phyloP scores from a whole-genome alignment of 2,888 invertebrate genomes.

The Petrolisthes cinctipes region DNA sequence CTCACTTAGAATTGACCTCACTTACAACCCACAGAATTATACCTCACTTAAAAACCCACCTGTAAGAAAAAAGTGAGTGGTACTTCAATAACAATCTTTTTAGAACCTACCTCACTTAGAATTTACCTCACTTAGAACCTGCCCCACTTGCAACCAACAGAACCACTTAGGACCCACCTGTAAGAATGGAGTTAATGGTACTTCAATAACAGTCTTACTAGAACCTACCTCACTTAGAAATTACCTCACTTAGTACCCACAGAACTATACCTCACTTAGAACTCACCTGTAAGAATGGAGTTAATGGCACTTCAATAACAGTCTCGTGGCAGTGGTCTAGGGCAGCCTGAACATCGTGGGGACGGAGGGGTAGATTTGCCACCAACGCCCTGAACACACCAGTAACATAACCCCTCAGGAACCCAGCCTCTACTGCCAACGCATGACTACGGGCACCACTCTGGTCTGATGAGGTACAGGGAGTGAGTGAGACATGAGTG shows the following conservation, averaged over 20 bases:
- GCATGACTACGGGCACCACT: slow-evolving; percentile 28
- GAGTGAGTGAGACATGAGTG: no score
- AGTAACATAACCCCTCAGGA: slow-evolving; percentile 62
- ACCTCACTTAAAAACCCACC: no score
- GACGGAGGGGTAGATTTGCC: slow-evolving; percentile 74
- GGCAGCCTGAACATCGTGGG: slow-evolving; percentile 78
- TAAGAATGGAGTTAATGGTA: slow-evolving; percentile 80
- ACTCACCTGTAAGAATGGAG: slow-evolving; percentile 75
- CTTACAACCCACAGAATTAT: no score
- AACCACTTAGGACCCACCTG: slow-evolving; percentile 67
- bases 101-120: no score
- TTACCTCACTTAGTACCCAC: no score
- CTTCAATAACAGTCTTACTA: slow-evolving; percentile 77
- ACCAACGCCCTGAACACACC: slow-evolving; percentile 73
- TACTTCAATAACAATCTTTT: no score
- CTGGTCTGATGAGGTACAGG: slow-evolving; percentile 1
- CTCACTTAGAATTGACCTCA: no score
- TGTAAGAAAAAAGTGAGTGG: no score
- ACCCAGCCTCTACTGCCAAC: slow-evolving; percentile 59
- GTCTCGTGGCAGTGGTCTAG: slow-evolving; percentile 80
- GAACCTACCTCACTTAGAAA: no score
- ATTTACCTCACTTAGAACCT: no score
- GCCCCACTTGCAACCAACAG: no score
- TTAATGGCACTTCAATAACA: slow-evolving; percentile 78
- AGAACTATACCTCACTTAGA: background rate